Conservation (phyloP, 1,140 invertebrate species). For the Tetramorium alpestre region DNA sequence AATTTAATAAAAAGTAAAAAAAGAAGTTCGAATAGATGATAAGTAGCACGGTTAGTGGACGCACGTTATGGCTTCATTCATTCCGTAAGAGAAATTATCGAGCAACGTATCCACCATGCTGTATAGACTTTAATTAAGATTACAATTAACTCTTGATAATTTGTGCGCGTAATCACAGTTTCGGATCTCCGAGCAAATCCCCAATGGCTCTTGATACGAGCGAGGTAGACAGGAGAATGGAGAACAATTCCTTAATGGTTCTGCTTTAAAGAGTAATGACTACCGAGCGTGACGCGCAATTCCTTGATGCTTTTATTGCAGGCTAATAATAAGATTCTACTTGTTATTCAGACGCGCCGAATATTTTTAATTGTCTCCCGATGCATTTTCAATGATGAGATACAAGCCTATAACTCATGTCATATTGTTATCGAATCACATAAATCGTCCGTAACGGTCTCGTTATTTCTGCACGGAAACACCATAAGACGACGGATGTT, state of each 20-base stretch:
- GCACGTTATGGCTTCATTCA: neutral
- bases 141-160: conserved; percentile 79
- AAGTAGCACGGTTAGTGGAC: neutral
- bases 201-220: conserved; percentile 12
- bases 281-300: conserved; percentile 22
- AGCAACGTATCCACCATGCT: neutral
- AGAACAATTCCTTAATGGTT: conserved; percentile 74
- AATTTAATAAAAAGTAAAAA: neutral
- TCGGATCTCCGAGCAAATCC: conserved; percentile 63
- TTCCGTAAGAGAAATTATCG: conserved; percentile 34
- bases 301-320: conserved; percentile 38
- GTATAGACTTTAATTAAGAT: conserved; percentile 75
- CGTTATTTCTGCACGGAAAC: conserved; percentile 58
- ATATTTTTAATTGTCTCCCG: conserved; percentile 31
- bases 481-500: conserved; percentile 58
- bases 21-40: neutral
- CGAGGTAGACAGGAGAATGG: conserved; percentile 51
- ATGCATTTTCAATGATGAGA: conserved; percentile 15
- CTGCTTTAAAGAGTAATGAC: conserved; percentile 71
- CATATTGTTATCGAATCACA: conserved; percentile 69
- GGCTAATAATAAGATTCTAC: conserved; percentile 38
- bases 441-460: conserved; percentile 67
- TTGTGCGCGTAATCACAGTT: conserved; percentile 72
- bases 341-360: conserved; percentile 9
- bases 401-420: conserved; percentile 34